These are phyloP conservation scores for Neoniphon sammara DNA, from an alignment of 2,797 vertebrate species.

Conservation along the genomic window DNA sequence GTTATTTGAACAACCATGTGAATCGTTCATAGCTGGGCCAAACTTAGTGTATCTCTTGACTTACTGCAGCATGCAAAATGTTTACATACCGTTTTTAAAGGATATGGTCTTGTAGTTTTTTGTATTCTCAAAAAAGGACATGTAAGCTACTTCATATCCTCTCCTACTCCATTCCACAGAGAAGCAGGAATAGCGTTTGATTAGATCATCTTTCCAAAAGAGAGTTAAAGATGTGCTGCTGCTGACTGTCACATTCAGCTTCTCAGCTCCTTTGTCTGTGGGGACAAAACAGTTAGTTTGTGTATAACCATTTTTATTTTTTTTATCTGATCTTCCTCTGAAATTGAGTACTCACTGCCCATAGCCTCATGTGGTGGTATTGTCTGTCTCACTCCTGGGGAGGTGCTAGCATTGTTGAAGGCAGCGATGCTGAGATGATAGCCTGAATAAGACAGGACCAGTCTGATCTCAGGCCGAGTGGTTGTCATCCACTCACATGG, in stretches of 20 bases:
- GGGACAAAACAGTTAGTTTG: background rate
- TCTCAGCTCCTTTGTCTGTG: constrained; percentile 68
- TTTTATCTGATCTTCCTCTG: background rate
- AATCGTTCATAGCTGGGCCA: background rate
- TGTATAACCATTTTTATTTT: background rate
- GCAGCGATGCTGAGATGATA: constrained; percentile 72
- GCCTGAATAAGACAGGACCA: constrained; percentile 78
- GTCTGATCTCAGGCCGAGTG: constrained; percentile 44
- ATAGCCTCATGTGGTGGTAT: constrained; percentile 27
- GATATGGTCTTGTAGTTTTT: constrained; percentile 27
- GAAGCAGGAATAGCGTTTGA: constrained; percentile 75
- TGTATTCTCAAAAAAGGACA: constrained; percentile 57
- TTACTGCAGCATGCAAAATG: background rate
- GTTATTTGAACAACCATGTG: background rate
- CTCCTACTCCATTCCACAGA: constrained; percentile 84
- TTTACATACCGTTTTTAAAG: constrained; percentile 51
- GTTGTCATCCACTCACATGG: background rate
- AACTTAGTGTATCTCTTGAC: background rate
- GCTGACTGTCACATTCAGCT: constrained; percentile 76
- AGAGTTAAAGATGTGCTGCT: constrained; percentile 71
- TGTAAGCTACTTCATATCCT: constrained; percentile 4
- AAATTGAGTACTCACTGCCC: constrained; percentile 32
- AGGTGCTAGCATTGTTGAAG: constrained; percentile 73
- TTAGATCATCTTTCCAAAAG: constrained; percentile 76
- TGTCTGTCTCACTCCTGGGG: constrained; percentile 50